Evolutionary conservation across 2,797 vertebrate species (phyloP), one percentile per base, ranked within the genome.

Genomic region (Pipistrellus pygmaeus): DNA sequence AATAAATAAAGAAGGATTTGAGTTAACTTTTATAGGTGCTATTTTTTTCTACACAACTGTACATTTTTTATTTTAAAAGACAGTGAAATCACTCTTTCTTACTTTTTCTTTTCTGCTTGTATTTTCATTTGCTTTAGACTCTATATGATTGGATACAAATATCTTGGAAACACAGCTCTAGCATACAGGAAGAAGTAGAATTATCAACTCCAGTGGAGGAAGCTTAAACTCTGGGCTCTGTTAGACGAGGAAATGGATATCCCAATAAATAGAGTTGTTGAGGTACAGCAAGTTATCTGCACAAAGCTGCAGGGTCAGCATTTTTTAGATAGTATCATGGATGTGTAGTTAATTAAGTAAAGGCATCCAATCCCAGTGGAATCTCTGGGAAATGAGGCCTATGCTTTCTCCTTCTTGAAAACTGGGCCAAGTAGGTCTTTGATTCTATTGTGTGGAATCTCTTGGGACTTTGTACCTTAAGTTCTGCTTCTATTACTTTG

Each of bases 341-440:
- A 82, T 97, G 97, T 95, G 96, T 88, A 94, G 85, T 95, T 98
- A 97, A 97, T 97, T 97, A 97, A 96, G 94, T 95, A 93, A 97
- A 97, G 93, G 91, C 92, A 91, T 92, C 91, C 84, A 93, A 5
- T 96, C 93, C 88, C 81, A 88, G 92, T 6, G 46, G 20, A 64
- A 73, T 94, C 84, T 77, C 48, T 27, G 93, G 78, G 84, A 78
- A 92, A 94, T 80, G 51, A 85, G 71, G 64, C 75, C 1, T 92
- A 0, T 88, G 77, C 68, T 95, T 96, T 96, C 87, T 78, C 89
- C 85, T 96, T 82, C 76, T 90, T 60, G 90, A 82, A 97, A 85
- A 75, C n/a, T 86, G 95, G 94, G 93, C 85, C 71, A 96, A 87
- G 90, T 77, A 89, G 41, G 69, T 55, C n/a, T 97, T 96, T 82